Conservation (phyloP, 2,888 invertebrate genomes). For the Oscheius myriophilus region DNA sequence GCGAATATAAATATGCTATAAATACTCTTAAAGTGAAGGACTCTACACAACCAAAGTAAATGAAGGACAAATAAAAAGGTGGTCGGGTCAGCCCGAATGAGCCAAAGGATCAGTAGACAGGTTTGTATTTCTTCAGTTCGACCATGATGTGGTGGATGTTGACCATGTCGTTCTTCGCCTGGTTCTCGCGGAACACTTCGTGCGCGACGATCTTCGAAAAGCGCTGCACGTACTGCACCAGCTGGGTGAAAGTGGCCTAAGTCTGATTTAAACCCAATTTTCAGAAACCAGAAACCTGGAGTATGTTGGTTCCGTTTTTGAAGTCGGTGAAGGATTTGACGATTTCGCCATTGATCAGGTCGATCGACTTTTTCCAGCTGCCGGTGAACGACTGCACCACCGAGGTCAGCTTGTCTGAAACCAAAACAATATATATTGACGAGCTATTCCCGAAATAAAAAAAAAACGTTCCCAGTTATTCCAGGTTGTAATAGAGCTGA, state of each 20-base stretch:
- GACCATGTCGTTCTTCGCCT: constrained; percentile 83
- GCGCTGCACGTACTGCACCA: constrained; percentile 96
- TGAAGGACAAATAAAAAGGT: constrained; percentile 1
- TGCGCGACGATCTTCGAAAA: constrained; percentile 92
- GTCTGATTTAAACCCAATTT: not conserved
- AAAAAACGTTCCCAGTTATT: no score
- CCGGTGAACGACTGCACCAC: constrained; percentile 88
- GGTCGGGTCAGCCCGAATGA: no score
- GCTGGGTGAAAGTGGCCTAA: constrained; percentile 86
- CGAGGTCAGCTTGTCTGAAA: constrained; percentile 78
- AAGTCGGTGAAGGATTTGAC: constrained; percentile 93
- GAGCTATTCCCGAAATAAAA: no score
- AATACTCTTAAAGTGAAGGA: not conserved
- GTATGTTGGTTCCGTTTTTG: constrained; percentile 89
- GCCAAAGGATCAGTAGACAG: constrained; percentile 79
- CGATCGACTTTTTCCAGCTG: constrained; percentile 94
- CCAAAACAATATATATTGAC: not conserved
- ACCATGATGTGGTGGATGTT: constrained; percentile 99
- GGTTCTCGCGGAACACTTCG: constrained; percentile 72
- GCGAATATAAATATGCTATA: no score
- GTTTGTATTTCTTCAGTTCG: constrained; percentile 98
- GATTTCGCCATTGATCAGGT: constrained; percentile 92
- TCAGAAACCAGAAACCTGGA: constrained; percentile 78
- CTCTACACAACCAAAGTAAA: not conserved
- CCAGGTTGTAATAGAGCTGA: no score